Evolutionary conservation across 1,140 invertebrate genomes (phyloP).

Genomic region (Drosophila navojoa): DNA sequence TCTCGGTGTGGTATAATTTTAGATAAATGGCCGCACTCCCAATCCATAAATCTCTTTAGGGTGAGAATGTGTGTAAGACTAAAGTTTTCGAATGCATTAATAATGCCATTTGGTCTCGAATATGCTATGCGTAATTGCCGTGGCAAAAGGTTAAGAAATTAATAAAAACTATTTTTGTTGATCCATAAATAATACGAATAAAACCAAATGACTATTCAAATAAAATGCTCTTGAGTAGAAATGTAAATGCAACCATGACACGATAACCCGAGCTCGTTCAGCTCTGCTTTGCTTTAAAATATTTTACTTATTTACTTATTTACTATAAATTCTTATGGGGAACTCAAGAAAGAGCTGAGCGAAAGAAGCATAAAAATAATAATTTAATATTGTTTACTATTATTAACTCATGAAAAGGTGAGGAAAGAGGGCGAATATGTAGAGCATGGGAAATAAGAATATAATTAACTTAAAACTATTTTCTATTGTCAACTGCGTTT

Average conservation of each 20-base stretch:
- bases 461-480: too few species aligned
- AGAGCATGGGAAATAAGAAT: too few species aligned
- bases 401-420: too few species aligned
- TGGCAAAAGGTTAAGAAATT: constrained; percentile 52
- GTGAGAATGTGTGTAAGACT: constrained; percentile 8
- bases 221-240: neutral
- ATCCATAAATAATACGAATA: constrained; percentile 10
- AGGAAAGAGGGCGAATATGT: too few species aligned
- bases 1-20: constrained; percentile 40
- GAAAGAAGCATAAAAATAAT: too few species aligned
- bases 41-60: constrained; percentile 44
- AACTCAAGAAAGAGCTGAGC: too few species aligned
- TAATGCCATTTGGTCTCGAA: constrained; percentile 36
- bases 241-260: too few species aligned
- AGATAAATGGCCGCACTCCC: constrained; percentile 42
- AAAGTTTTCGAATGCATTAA: constrained; percentile 51
- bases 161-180: constrained; percentile 28
- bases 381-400: too few species aligned
- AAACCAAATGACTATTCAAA: neutral
- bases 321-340: too few species aligned
- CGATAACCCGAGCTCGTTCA: neutral
- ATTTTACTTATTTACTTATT: too few species aligned
- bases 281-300: neutral
- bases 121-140: constrained; percentile 41
- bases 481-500: too few species aligned